Base-by-base conservation (phyloP, 2,797 vertebrate genomes). In the Takifugu rubripes region DNA sequence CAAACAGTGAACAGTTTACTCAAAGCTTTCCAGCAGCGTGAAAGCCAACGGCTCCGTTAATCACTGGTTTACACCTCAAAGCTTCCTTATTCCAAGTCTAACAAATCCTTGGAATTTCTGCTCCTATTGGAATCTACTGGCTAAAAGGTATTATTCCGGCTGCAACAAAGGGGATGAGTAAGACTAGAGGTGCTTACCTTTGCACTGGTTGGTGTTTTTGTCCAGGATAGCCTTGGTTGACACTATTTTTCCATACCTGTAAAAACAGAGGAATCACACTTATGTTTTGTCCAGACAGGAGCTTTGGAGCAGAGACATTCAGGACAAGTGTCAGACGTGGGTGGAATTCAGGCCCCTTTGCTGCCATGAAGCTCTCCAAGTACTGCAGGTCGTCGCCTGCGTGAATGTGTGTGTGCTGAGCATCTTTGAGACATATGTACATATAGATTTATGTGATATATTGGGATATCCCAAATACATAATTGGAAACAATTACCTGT, bases 171-270 rank as follows among this genome's bases (percentile, higher is more conserved):
- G 42, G 65, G 74, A 75, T 49, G 65, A 56, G 14, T 11, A 40
- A 40, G 21, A 62, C 25, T 33, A 68, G 47, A 11, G 57, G 27
- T 26, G 63, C 85, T 72, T 93, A 98, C 96, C 96, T 96, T 98
- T 98, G 91, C 96, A 98, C 78, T 98, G 96, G 92, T 98, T 97
- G 64, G 96, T 98, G 91, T 97, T 98, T 92, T 98, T 98, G 89
- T 98, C 96, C 86, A 98, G 92, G 84, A 98, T 98, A 89, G 96
- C 96, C 91, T 98, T 98, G 82, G 96, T 98, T 78, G 96, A 98
- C 84, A 98, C 94, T 82, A 98, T 98, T 93, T 98, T 98, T 74
- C 96, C 96, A 81, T 96, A 98, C 81, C 96, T 98, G 87, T 31
- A 68, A 91, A 57, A 78, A 69, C 72, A 75, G 12, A 79, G 54